Evolutionary conservation across 2,113 vertebrate species (phyloP), one percentile per base, ranked within the genome.

Genomic region (Cottus gobio): DNA sequence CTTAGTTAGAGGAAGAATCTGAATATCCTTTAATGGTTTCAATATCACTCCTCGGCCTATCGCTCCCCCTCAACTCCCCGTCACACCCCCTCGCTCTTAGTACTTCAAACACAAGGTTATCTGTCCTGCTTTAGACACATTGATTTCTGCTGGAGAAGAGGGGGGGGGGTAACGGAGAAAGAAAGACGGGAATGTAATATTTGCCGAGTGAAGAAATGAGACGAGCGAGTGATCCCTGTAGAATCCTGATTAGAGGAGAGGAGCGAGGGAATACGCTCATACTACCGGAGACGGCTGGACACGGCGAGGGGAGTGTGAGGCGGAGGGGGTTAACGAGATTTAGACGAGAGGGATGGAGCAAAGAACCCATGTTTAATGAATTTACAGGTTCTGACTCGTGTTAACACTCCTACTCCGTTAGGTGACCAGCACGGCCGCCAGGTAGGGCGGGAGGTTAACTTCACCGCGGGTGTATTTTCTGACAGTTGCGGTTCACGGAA

Each of bases 51-150:
- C 68, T 87, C 70, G 69, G 37, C 37, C 64, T 4, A 44, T 75
- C 61, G 76, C 77, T 44, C 24, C 37, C 44, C 57, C 13, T 42
- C 50, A 16, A 8, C 69, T 77, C 85, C 72, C 68, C 75, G 69
- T 83, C 68, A 77, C 83, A 54, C 79, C 83, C 78, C 69, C 67
- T 44, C 61, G 7, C 85, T 79, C 84, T 85, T 71, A 82, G 65
- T 79, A 87, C 90, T 90, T 91, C 89, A 91, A 90, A 93, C 90
- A 90, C 89, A 93, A 92, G 93, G 91, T 92, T 92, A 91, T 91
- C 89, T 91, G 87, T 88, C 82, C 89, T 71, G 86, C 80, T 87
- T 90, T 87, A 85, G 87, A 93, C 83, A 84, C 86, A 91, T 91
- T 90, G 89, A 90, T 93, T 88, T 89, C 73, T 90, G 78, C 82